These are phyloP conservation scores for Agrochola lychnidis DNA, from an alignment of 2,888 invertebrate species.

Conservation along the genomic window DNA sequence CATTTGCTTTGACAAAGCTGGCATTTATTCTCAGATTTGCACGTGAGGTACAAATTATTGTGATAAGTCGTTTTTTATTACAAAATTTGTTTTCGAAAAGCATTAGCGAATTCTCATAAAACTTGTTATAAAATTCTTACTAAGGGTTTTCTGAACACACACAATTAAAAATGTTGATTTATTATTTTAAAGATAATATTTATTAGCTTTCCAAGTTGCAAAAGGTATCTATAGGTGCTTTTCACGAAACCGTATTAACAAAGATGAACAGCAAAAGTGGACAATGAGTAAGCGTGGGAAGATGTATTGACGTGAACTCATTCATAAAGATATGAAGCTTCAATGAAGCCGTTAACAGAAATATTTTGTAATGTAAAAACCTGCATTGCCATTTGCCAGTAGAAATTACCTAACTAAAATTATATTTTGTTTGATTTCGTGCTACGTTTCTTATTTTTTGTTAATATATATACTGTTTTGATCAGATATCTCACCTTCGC, in stretches of 20 bases:
- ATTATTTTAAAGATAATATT: background rate
- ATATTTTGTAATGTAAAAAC: background rate
- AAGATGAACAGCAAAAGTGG: background rate
- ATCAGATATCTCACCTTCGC: background rate
- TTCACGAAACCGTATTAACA: background rate
- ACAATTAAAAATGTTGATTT: background rate
- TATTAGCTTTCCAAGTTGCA: background rate
- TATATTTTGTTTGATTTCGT: background rate
- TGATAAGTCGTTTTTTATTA: background rate
- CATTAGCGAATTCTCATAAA: background rate
- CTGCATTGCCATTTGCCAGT: background rate
- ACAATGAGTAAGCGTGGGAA: background rate
- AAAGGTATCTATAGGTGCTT: background rate
- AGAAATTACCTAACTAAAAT: background rate
- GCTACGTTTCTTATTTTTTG: background rate
- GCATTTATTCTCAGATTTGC: slow-evolving; percentile 8
- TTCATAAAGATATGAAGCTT: background rate
- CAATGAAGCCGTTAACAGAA: background rate
- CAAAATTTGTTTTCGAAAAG: background rate
- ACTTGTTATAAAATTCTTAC: background rate
- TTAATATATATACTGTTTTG: background rate
- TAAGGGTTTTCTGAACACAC: background rate
- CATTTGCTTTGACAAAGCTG: slow-evolving; percentile 6
- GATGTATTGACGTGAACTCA: background rate
- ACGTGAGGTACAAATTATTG: background rate